Conservation (phyloP, 92 coral and sea anemone species). For the Epizoanthus ramosus region DNA sequence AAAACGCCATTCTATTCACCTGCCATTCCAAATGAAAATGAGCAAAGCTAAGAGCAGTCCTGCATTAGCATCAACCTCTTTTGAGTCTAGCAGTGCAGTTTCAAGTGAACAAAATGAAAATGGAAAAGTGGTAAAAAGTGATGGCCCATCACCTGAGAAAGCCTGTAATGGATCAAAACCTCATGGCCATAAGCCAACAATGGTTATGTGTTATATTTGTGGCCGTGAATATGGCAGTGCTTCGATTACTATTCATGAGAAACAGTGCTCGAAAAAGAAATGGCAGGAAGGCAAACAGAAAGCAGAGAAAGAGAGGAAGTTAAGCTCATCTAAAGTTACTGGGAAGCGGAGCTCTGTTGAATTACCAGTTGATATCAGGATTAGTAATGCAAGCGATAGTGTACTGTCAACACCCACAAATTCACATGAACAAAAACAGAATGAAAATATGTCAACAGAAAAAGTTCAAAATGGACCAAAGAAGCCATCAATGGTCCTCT, state of each 20-base stretch:
- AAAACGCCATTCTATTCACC: slow-evolving; percentile 63
- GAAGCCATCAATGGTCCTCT: slow-evolving; percentile 78
- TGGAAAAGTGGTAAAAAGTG: not conserved
- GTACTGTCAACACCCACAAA: not conserved
- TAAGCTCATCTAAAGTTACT: slow-evolving; percentile 17
- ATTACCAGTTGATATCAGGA: slow-evolving; percentile 74
- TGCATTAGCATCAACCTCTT: not conserved
- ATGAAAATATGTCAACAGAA: not conserved
- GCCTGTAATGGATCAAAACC: slow-evolving; percentile 1
- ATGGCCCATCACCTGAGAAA: not conserved
- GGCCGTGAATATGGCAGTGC: slow-evolving; percentile 93
- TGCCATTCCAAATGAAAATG: slow-evolving; percentile 68
- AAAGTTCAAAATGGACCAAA: slow-evolving; percentile 36
- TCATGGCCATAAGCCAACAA: slow-evolving; percentile 58
- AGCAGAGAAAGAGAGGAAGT: slow-evolving; percentile 48
- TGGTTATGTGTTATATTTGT: slow-evolving; percentile 89
- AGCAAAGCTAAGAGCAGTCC: slow-evolving; percentile 36
- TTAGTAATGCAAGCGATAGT: slow-evolving; percentile 55
- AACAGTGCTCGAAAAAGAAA: slow-evolving; percentile 87
- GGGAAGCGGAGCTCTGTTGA: slow-evolving; percentile 55
- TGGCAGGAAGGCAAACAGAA: slow-evolving; percentile 57
- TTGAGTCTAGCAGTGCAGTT: not conserved
- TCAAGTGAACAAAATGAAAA: not conserved
- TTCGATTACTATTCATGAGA: slow-evolving; percentile 89
- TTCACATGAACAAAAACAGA: not conserved